Conservation (phyloP, 2,888 invertebrate species). For the Agrotis clavis region DNA sequence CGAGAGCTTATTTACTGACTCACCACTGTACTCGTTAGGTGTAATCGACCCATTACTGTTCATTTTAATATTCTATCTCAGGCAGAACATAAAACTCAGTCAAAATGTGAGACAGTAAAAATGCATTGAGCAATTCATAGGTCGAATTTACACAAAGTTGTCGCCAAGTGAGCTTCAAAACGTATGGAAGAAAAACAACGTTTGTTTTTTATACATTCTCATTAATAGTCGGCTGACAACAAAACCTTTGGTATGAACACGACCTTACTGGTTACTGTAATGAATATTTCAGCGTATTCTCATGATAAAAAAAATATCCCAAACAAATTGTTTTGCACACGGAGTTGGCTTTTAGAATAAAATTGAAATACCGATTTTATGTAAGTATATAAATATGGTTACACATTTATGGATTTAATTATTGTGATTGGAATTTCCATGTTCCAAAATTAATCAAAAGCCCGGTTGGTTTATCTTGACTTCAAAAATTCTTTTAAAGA, state of each 20-base stretch:
- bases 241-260: background rate
- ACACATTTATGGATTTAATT: background rate
- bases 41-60: no score
- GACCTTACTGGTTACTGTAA: background rate
- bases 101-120: no score
- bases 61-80: no score
- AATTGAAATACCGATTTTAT: conserved; percentile 7
- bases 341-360: background rate
- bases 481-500: no score
- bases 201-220: background rate
- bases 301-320: background rate
- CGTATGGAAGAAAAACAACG: background rate
- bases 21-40: no score
- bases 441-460: background rate
- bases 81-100: no score
- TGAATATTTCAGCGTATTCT: background rate
- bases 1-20: no score
- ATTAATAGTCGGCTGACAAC: background rate
- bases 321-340: background rate
- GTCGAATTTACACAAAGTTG: no score
- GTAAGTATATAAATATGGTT: background rate
- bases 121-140: no score
- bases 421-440: background rate
- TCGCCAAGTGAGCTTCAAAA: no score
- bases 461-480: background rate